Conservation (phyloP, 2,888 invertebrate genomes). For the Rotaria sp. region DNA sequence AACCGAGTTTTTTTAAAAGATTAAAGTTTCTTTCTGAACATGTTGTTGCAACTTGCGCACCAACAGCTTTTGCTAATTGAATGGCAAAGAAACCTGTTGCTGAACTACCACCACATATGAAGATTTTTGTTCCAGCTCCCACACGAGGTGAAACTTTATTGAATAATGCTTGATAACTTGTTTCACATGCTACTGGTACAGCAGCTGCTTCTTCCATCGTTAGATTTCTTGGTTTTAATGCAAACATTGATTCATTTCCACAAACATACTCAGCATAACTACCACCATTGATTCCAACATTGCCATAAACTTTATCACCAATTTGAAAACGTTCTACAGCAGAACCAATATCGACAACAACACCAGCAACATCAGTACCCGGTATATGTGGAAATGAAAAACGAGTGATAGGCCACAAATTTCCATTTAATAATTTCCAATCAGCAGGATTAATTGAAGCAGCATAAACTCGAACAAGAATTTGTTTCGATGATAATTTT, state of each 20-base stretch:
- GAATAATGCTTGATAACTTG: conserved; percentile 5
- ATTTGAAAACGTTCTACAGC: background rate
- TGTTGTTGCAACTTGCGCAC: background rate
- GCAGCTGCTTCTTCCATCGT: background rate
- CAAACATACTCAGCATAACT: background rate
- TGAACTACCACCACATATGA: background rate
- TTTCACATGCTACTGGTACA: background rate
- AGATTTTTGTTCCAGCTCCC: background rate
- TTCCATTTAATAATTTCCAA: conserved; percentile 25
- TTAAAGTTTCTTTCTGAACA: background rate
- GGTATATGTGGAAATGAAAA: conserved; percentile 10
- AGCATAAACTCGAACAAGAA: background rate
- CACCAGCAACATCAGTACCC: background rate
- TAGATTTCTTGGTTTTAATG: background rate
- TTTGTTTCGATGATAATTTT: background rate
- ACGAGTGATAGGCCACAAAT: background rate
- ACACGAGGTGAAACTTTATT: background rate
- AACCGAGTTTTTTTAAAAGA: background rate
- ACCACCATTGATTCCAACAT: background rate
- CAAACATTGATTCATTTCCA: background rate
- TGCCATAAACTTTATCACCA: background rate
- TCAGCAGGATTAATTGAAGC: background rate
- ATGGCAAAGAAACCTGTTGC: background rate
- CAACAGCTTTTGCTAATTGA: background rate
- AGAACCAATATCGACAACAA: conserved; percentile 3